A percentile compares a stretch with the other conserved stretches of the same genome.
Conservation (phyloP, 2,113 vertebrate species). For the Oryzias melastigma region DNA sequence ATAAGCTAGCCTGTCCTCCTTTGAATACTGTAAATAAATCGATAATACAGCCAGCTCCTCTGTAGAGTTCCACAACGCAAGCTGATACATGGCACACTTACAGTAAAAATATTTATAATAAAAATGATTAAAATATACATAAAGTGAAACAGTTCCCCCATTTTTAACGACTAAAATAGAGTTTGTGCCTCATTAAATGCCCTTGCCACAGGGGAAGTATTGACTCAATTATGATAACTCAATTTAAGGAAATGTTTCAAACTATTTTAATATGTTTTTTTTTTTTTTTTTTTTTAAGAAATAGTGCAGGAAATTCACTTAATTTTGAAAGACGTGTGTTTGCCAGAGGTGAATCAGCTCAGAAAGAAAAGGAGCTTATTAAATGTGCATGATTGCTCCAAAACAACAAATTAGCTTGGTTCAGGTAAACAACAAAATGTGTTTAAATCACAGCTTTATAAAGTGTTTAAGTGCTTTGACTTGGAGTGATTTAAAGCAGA, state of each 20-base stretch:
- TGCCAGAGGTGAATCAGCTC: no score
- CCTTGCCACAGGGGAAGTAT: constrained; percentile 19
- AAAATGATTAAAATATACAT: neutral
- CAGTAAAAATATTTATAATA: neutral
- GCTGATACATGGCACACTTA: neutral
- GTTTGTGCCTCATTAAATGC: constrained; percentile 11
- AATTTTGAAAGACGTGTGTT: no score
- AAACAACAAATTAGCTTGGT: constrained; percentile 5
- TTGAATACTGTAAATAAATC: constrained; percentile 39
- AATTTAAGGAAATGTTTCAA: neutral
- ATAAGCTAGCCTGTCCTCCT: constrained; percentile 45
- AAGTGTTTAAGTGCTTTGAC: constrained; percentile 31
- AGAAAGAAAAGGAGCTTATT: neutral
- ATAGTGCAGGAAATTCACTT: no score
- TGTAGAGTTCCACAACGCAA: constrained; percentile 26
- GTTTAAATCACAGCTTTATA: constrained; percentile 20
- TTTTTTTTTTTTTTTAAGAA: no score
- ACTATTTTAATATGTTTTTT: no score
- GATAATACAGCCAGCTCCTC: constrained; percentile 46
- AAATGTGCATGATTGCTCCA: constrained; percentile 20
- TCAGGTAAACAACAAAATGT: neutral
- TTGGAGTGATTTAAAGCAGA: constrained; percentile 55
- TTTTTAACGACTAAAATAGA: constrained; percentile 25
- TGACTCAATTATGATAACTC: constrained; percentile 2
- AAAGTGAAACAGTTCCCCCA: constrained; percentile 14